Base-by-base conservation (phyloP, 2,113 vertebrate species). In the Cololabis saira region DNA sequence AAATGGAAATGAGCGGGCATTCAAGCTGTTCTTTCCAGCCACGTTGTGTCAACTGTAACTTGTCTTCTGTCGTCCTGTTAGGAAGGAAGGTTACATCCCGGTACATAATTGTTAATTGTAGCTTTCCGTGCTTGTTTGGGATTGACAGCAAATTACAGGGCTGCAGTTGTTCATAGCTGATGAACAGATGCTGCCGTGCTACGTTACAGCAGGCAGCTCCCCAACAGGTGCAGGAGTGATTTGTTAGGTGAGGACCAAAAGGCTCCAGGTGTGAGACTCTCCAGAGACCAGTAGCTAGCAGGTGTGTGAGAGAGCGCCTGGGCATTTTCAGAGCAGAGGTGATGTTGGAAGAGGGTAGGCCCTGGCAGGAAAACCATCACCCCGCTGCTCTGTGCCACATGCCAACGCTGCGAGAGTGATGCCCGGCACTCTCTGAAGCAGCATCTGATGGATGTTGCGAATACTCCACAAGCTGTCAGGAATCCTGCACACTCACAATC, bases 371-470 rank as follows among this genome's bases (percentile, higher is more conserved):
- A 82, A 75, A n/a, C 74, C 69, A 76, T 75, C 82, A 43, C 63
- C 79, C 87, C 86, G 84, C 84, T 83, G 89, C 83, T 83, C 41
- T 15, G n/a, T 30, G 77, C 81, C 86, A 84, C 84, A 86, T 86
- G 87, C 79, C 77, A 45, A 58, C 30, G 51, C 70, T n/a, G 51
- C 18, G 13, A 59, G 76, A 73, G 80, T 27, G 57, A 77, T 63
- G 57, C 58, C 64, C 17, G 17, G 61, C 71, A 14, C 19, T 72
- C 72, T 72, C 79, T 49, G 72, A 87, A 82, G 77, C 67, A 87
- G 87, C 78, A 53, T 68, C 54, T 88, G 85, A 88, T 90, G 81
- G 85, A 91, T 88, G 81, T 68, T 60, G 75, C 61, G 54, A 77
- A 67, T 80, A 64, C 57, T 43, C 55, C 9, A 69, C 76, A 75